Evolutionary conservation across 1,140 invertebrate species (phyloP), one percentile per base, ranked within the genome.

Genomic region (Centruroides sculpturatus): DNA sequence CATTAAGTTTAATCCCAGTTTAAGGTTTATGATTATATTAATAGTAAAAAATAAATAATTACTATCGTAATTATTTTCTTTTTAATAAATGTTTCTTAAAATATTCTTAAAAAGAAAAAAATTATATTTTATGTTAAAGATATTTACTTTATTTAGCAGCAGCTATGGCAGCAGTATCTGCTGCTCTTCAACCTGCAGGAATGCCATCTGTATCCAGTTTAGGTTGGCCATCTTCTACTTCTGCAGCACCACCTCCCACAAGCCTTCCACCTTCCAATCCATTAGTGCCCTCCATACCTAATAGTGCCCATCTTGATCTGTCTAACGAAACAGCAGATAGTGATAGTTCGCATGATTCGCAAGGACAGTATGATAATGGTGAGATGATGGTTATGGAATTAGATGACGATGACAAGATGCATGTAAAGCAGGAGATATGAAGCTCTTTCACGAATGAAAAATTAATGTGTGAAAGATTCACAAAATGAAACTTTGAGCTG

Each of bases 181-280:
- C 56, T 4, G 50, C 56, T 23, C 56, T 57, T 56, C 59, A 61
- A 46, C 61, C 61, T 35, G 12, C 60, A 51, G 56, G 61, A 35
- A 57, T 59, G 47, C 48, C 62, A 3, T 59, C 63, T 11, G 59
- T 64, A 60, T 52, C 54, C 7, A 47, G 52, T 41, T 51, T 63
- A 9, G 51, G 56, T 52, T 66, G 64, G 64, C 64, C 61, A 46
- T 56, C 62, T 41, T 66, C 64, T n/a, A 60, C 56, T 12, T 50
- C 57, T 4, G 57, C 62, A 48, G 67, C 51, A 68, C 70, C 56
- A 66, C 67, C 58, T 70, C 59, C 58, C 69, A 64, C 23, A 68
- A 60, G 47, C 63, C 66, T 63, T 63, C 41, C 62, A 63, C 50
- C 35, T 65, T 41, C 41, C 41, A 41, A 41, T 41, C 41, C 41